Base-by-base conservation (phyloP, 2,797 vertebrate genomes). In the Geotrypetes seraphini region DNA sequence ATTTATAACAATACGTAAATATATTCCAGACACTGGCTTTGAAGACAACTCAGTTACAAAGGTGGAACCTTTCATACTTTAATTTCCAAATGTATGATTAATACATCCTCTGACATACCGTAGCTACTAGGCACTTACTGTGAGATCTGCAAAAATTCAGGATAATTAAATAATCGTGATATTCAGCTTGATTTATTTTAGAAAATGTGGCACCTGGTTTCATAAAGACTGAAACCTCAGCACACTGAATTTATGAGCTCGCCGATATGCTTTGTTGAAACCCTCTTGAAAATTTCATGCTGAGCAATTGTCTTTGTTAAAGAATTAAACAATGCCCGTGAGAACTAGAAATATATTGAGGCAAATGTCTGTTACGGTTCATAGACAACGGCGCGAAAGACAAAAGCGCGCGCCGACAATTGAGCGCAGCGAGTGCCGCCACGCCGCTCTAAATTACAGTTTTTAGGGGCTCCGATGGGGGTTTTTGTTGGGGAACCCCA, bases 101-200 rank as follows among this genome's bases (percentile, higher is more conserved):
- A 17, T 16, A 17, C 43, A 25, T 29, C 17, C 4, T 18, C 18
- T 50, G 54, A 45, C 39, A 16, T 5, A n/a, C n/a, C n/a, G n/a
- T n/a, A 53, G 47, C 43, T 45, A 38, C 29, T 19, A 10, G 28
- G 14, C 23, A 49, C 36, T 37, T 18, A 37, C 19, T 34, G 47
- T 34, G 37, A 15, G 35, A 28, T 37, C 32, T 44, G 27, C 31
- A 22, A 43, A 51, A 46, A 30, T 25, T 23, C 11, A 28, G 7
- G 19, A 21, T 48, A 49, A 69, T 39, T 22, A 44, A 39, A 34
- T 33, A 37, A 25, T 25, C 19, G 19, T 32, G 43, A 57, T 17
- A 16, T 19, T 30, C 23, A 47, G 47, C 46, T n/a, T 16, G 30
- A 44, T 51, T 47, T 65, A n/a, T 53, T 60, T 40, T 23, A 13